Base-by-base conservation (phyloP, 2,797 vertebrate species). In the Acipenser ruthenus region DNA sequence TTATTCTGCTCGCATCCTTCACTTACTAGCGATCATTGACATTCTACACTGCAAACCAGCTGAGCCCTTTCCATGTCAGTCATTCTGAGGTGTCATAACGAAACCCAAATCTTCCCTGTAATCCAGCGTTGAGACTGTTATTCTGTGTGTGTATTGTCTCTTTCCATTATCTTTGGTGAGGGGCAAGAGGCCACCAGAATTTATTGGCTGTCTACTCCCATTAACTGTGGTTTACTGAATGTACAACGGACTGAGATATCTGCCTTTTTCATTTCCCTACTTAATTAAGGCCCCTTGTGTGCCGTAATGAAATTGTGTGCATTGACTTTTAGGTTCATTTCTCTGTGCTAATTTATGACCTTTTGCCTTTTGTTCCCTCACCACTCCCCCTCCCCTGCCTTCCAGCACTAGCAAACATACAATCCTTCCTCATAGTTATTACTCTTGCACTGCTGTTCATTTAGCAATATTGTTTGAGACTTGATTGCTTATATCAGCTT, bases 211-310 rank as follows among this genome's bases (percentile, higher is more conserved):
- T 82, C 78, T 75, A 69, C 69, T 74, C 66, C 68, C 69, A 79
- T 80, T 76, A 80, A 68, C 49, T 55, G n/a, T 49, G 62, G 63
- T 50, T 68, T 49, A 66, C 52, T 67, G 52, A 77, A 73, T n/a
- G 73, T 66, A 69, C 72, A 75, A 77, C 70, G 70, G 74, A 70
- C 70, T 67, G 48, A 63, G 60, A 71, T 74, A 68, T 67, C 68
- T 53, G 68, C 72, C 70, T 73, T 72, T 74, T 68, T 69, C 66
- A 73, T 77, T 70, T 69, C 70, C 73, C 75, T 68, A 74, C 74
- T 74, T 79, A 76, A 79, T 81, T 79, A 81, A 67, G 65, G 65
- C 74, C 72, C 71, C 75, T 72, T 67, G 72, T 78, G 72, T 68
- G 72, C 73, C 6, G 72, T 81, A 81, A 78, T 76, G 70, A 78